phyloP scores from a whole-genome alignment of 2,888 invertebrate genomes.

The Parascotia fuliginaria region DNA sequence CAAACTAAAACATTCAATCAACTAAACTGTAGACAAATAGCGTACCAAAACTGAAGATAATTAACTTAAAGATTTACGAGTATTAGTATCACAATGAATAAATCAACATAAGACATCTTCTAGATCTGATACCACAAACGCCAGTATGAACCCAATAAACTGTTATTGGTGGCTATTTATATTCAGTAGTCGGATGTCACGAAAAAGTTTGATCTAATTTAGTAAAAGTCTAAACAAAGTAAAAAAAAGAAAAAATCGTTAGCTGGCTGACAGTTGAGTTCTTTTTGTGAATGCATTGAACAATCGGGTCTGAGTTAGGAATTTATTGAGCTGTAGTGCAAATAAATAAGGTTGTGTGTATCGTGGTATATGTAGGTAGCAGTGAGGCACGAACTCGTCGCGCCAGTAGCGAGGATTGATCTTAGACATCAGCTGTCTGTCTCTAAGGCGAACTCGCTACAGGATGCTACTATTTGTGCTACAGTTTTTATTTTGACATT shows the following conservation, averaged over 20 bases:
- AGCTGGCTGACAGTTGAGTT: slow-evolving; percentile 53
- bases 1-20: not conserved
- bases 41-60: not conserved
- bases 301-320: slow-evolving; percentile 74
- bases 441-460: slow-evolving; percentile 54
- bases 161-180: slow-evolving; percentile 40
- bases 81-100: slow-evolving; percentile 18
- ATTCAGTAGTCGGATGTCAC: slow-evolving; percentile 43
- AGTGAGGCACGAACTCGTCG: slow-evolving; percentile 63
- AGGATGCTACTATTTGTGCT: slow-evolving; percentile 42
- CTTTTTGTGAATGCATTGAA: slow-evolving; percentile 70
- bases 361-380: slow-evolving; percentile 50
- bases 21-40: not conserved
- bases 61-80: slow-evolving; percentile 20
- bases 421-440: slow-evolving; percentile 79
- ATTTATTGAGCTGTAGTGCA: slow-evolving; percentile 79
- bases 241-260: slow-evolving; percentile 46
- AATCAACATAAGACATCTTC: slow-evolving; percentile 27
- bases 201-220: slow-evolving; percentile 59
- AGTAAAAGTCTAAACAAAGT: slow-evolving; percentile 44
- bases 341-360: slow-evolving; percentile 63
- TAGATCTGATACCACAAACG: slow-evolving; percentile 28
- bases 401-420: slow-evolving; percentile 71
- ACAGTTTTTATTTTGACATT: not conserved
- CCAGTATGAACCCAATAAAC: slow-evolving; percentile 33